These are phyloP conservation scores for Caenorhabditis remanei DNA, from an alignment of 1,140 invertebrate species.

Conservation along the genomic window DNA sequence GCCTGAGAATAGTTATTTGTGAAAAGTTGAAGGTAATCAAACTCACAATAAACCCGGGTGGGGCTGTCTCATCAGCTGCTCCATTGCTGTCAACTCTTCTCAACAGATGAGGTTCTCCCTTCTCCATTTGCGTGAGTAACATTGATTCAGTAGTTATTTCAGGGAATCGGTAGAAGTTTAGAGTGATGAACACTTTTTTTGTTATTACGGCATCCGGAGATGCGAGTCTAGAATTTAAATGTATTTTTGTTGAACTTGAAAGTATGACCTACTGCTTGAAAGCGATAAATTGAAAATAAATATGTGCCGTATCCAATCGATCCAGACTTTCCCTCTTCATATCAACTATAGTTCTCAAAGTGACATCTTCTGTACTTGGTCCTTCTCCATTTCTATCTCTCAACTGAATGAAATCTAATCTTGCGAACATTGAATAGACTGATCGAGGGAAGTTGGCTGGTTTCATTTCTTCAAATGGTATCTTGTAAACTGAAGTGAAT, in stretches of 20 bases:
- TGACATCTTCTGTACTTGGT: conserved; percentile 34
- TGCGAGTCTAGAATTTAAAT: conserved; percentile 48
- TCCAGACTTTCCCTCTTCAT: conserved; percentile 46
- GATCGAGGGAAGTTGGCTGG: conserved; percentile 41
- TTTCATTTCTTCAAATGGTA: conserved; percentile 35
- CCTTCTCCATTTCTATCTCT: conserved; percentile 51
- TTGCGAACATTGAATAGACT: conserved; percentile 21
- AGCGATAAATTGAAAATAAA: conserved; percentile 56
- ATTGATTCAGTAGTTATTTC: conserved; percentile 50
- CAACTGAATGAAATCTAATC: conserved; percentile 5
- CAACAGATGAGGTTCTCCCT: conserved; percentile 42
- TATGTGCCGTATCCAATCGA: conserved; percentile 48
- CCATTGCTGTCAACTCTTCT: conserved; percentile 53
- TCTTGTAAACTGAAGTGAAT: conserved; percentile 35
- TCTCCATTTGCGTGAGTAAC: conserved; percentile 57
- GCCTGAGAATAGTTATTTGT: conserved; percentile 4
- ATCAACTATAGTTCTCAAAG: conserved; percentile 10
- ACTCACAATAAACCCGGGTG: conserved; percentile 56
- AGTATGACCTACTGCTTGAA: conserved; percentile 51
- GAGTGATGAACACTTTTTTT: conserved; percentile 53
- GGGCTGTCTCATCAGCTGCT: background rate
- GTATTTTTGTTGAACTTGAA: background rate
- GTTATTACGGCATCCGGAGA: background rate
- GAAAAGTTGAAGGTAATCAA: background rate
- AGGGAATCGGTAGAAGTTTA: conserved; percentile 56